These are phyloP conservation scores for Drosophila ficusphila DNA, from an alignment of 1,140 invertebrate genomes.

Conservation along the genomic window DNA sequence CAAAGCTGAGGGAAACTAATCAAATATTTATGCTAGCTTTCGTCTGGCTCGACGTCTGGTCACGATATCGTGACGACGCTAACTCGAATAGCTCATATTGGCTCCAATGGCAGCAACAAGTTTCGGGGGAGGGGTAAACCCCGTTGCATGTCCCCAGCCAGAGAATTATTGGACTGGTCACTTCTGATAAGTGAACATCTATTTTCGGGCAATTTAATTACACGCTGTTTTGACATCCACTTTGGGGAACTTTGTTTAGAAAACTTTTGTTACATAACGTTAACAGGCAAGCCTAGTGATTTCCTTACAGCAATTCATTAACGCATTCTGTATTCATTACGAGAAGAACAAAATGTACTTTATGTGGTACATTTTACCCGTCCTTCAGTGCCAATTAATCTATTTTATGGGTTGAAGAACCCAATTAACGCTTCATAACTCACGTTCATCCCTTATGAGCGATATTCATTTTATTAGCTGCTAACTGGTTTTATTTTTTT, in stretches of 20 bases:
- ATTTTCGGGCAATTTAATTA: slow-evolving; percentile 22
- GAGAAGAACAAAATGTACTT: too few relatives aligned
- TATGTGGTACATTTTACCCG: too few relatives aligned
- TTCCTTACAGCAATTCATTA: background rate
- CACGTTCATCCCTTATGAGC: too few relatives aligned
- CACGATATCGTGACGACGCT: slow-evolving; percentile 36
- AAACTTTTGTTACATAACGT: background rate
- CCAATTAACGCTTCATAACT: too few relatives aligned
- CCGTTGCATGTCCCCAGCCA: slow-evolving; percentile 14
- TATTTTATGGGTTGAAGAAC: too few relatives aligned
- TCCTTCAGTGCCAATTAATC: too few relatives aligned
- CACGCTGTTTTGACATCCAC: slow-evolving; percentile 4
- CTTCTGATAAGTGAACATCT: background rate
- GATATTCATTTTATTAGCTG: too few relatives aligned
- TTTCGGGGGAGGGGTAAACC: background rate
- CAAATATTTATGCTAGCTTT: slow-evolving; percentile 52
- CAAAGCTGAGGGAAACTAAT: slow-evolving; percentile 32
- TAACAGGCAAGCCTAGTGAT: background rate
- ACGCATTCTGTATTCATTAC: background rate
- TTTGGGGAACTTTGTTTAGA: background rate
- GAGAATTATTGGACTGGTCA: slow-evolving; percentile 10
- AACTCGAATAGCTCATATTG: slow-evolving; percentile 25
- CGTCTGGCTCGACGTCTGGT: slow-evolving; percentile 63
- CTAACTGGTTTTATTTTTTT: too few relatives aligned
- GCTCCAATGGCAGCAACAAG: slow-evolving; percentile 23